Evolutionary conservation across 1,140 invertebrate genomes (phyloP).

Genomic region (Sycophila sp.): DNA sequence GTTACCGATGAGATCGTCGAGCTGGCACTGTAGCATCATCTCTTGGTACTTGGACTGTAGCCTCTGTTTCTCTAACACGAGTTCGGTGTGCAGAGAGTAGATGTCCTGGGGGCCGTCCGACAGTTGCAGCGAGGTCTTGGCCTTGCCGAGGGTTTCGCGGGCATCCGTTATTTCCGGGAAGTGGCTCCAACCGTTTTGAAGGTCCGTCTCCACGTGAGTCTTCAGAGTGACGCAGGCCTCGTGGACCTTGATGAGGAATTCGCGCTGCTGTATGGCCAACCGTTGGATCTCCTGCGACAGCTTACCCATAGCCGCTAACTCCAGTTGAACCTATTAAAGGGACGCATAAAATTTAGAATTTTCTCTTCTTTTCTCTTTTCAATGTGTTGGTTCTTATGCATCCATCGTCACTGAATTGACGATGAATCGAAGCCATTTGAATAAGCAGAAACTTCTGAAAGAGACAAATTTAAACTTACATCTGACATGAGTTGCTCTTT

Average conservation of each 20-base stretch:
- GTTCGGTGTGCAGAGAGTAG: slow-evolving; percentile 68
- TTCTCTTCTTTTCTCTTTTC: too few species aligned
- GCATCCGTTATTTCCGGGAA: slow-evolving; percentile 73
- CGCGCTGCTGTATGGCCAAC: slow-evolving; percentile 74
- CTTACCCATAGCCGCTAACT: slow-evolving; percentile 66
- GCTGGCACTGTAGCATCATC: slow-evolving; percentile 76
- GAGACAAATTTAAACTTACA: slow-evolving; percentile 67
- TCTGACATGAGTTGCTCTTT: slow-evolving; percentile 74
- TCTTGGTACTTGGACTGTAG: slow-evolving; percentile 76
- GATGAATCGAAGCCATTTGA: too few species aligned
- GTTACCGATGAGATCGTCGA: slow-evolving; percentile 76
- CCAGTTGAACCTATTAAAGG: slow-evolving; percentile 62
- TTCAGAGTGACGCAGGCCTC: slow-evolving; percentile 79
- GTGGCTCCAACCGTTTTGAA: slow-evolving; percentile 74
- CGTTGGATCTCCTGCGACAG: slow-evolving; percentile 72
- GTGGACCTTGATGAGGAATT: slow-evolving; percentile 77
- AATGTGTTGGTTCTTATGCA: too few species aligned
- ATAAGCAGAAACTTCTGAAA: neutral
- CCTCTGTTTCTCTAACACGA: slow-evolving; percentile 72
- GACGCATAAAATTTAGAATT: neutral
- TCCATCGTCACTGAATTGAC: too few species aligned
- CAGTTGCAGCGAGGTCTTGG: slow-evolving; percentile 69
- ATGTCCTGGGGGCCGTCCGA: slow-evolving; percentile 69
- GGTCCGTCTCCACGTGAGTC: slow-evolving; percentile 76
- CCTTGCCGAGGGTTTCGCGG: slow-evolving; percentile 71